Evolutionary conservation across 2,888 invertebrate species (phyloP).

Genomic region (Scelioninae gen. 1): DNA sequence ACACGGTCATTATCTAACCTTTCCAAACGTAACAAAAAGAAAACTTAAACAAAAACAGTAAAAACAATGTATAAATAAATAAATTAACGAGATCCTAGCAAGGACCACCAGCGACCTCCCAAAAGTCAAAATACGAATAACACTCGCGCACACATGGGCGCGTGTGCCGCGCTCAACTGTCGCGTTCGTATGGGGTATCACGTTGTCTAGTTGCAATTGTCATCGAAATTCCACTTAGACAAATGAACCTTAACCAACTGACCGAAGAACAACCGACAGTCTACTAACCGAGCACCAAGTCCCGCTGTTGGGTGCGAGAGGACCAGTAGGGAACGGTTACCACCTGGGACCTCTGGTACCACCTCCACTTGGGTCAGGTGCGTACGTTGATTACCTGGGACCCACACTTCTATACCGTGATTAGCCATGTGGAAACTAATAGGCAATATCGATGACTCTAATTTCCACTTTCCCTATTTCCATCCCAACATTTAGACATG

Average conservation of each 20-base stretch:
- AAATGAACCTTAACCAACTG: constrained; percentile 77
- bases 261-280: constrained; percentile 79
- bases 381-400: constrained; percentile 50
- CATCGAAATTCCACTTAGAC: constrained; percentile 61
- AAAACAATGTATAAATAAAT: constrained; percentile 16
- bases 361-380: constrained; percentile 76
- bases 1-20: constrained; percentile 90
- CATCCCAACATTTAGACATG: not conserved
- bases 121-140: constrained; percentile 49
- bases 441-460: not conserved
- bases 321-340: constrained; percentile 79
- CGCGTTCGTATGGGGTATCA: constrained; percentile 47
- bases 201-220: constrained; percentile 58
- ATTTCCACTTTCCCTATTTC: not conserved
- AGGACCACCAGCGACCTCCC: not conserved
- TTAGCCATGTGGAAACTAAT: constrained; percentile 33
- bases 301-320: constrained; percentile 68
- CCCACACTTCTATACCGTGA: constrained; percentile 33
- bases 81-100: constrained; percentile 31
- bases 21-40: constrained; percentile 33
- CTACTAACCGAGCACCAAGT: constrained; percentile 81
- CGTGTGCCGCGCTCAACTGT: constrained; percentile 77
- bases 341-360: constrained; percentile 70
- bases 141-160: constrained; percentile 81
- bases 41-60: constrained; percentile 43